Evolutionary conservation across 2,113 vertebrate genomes (phyloP).

Genomic region (Pelobates fuscus): DNA sequence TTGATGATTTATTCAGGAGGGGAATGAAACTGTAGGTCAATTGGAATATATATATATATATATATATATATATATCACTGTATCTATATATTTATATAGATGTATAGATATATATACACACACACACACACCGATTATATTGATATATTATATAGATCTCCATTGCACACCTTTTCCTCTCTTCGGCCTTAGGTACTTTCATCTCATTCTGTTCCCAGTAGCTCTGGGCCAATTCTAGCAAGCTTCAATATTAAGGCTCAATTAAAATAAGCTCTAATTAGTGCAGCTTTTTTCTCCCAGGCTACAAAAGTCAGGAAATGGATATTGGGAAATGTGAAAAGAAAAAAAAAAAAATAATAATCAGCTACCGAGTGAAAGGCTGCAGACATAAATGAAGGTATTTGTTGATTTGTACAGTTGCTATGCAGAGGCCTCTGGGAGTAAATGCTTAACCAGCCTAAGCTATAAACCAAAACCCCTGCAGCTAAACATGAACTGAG

Average conservation of each 20-base stretch:
- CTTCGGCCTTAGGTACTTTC: conserved; percentile 90
- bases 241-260: conserved; percentile 99
- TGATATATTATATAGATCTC: conserved; percentile 56
- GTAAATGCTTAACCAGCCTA: conserved; percentile 98
- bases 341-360: conserved; percentile 82
- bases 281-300: conserved; percentile 92
- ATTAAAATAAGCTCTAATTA: conserved; percentile 99
- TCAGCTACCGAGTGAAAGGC: conserved; percentile 94
- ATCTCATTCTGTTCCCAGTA: conserved; percentile 96
- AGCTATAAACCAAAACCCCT: conserved; percentile 98
- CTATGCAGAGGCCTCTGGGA: conserved; percentile 97
- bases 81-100: too few species aligned
- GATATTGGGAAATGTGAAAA: conserved; percentile 91
- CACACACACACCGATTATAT: too few species aligned
- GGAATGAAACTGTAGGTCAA: conserved; percentile 83
- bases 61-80: conserved; percentile 15
- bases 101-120: too few species aligned
- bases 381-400: conserved; percentile 99
- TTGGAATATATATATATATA: conserved; percentile 72
- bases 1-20: conserved; percentile 83
- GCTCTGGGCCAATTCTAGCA: conserved; percentile 94
- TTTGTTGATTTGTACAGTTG: conserved; percentile 99
- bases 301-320: conserved; percentile 99
- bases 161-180: conserved; percentile 61
- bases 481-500: conserved; percentile 98